Percentiles rank a stretch among this genome's conserved stretches.
Conservation (phyloP, 2,797 vertebrate genomes). For the Melanotaenia maccullochi region DNA sequence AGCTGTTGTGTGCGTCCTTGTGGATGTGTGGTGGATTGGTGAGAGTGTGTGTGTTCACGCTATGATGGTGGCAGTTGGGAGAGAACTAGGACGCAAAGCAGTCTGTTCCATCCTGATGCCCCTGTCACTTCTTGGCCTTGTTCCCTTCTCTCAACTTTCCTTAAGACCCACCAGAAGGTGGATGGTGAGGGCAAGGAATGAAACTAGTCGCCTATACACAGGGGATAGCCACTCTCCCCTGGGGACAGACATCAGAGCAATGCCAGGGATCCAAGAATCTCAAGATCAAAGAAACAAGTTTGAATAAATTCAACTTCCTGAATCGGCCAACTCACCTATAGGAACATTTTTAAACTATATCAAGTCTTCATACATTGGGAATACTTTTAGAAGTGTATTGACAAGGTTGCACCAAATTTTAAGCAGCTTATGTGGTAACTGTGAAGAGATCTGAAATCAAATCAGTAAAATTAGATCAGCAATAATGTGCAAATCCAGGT, state of each 20-base stretch:
- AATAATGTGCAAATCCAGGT: background rate
- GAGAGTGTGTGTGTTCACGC: slow-evolving; percentile 39
- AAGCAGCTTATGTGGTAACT: background rate
- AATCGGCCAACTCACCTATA: slow-evolving; percentile 17
- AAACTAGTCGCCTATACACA: slow-evolving; percentile 54
- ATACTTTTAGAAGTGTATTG: background rate
- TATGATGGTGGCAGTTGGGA: slow-evolving; percentile 76
- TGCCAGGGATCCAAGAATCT: slow-evolving; percentile 49
- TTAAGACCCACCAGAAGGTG: slow-evolving; percentile 49
- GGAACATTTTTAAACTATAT: slow-evolving; percentile 9
- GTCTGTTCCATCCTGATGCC: slow-evolving; percentile 78
- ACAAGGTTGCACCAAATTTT: background rate
- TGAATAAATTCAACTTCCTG: slow-evolving; percentile 51
- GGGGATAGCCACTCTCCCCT: slow-evolving; percentile 54
- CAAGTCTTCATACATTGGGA: background rate
- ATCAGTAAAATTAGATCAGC: background rate
- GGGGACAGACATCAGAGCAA: slow-evolving; percentile 53
- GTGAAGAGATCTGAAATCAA: background rate
- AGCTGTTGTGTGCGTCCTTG: slow-evolving; percentile 34
- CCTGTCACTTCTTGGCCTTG: slow-evolving; percentile 83
- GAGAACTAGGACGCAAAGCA: slow-evolving; percentile 56
- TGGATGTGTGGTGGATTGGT: slow-evolving; percentile 26
- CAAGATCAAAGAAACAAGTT: slow-evolving; percentile 56
- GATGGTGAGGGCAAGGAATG: slow-evolving; percentile 29
- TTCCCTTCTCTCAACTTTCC: slow-evolving; percentile 77